Percentiles rank a stretch among this genome's conserved stretches.
phyloP scores from a whole-genome alignment of 2,113 vertebrate species.

The Cettia cetti region DNA sequence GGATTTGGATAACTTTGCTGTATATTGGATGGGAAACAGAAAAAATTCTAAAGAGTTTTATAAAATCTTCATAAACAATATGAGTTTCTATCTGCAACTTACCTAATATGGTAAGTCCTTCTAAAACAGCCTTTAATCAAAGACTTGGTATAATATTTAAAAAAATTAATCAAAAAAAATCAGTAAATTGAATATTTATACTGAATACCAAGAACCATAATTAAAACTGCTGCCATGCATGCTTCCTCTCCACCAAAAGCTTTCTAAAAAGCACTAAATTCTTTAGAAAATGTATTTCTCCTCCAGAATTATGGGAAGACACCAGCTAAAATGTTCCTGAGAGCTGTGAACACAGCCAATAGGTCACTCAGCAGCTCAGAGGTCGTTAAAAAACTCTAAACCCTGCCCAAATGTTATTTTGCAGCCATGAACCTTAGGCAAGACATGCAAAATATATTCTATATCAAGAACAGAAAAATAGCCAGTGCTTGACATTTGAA shows the following conservation, averaged over 20 bases:
- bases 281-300: neutral
- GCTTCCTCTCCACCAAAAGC: neutral
- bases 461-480: neutral
- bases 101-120: neutral
- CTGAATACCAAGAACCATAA: neutral
- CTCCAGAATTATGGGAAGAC: neutral
- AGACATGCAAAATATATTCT: neutral
- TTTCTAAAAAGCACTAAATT: neutral
- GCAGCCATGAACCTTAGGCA: neutral
- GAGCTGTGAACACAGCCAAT: neutral
- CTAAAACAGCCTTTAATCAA: neutral
- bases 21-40: neutral
- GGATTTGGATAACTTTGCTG: neutral
- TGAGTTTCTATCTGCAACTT: neutral
- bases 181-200: neutral
- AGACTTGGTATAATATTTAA: neutral
- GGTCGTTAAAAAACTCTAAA: neutral
- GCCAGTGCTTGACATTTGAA: neutral
- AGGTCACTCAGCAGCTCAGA: neutral
- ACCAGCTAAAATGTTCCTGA: neutral
- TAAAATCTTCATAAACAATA: neutral
- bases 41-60: neutral
- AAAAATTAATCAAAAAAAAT: neutral
- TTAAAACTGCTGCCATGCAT: neutral
- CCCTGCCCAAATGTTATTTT: neutral